Conservation (phyloP, 2,797 vertebrate species). For the Enteromius unitaeniatus region DNA sequence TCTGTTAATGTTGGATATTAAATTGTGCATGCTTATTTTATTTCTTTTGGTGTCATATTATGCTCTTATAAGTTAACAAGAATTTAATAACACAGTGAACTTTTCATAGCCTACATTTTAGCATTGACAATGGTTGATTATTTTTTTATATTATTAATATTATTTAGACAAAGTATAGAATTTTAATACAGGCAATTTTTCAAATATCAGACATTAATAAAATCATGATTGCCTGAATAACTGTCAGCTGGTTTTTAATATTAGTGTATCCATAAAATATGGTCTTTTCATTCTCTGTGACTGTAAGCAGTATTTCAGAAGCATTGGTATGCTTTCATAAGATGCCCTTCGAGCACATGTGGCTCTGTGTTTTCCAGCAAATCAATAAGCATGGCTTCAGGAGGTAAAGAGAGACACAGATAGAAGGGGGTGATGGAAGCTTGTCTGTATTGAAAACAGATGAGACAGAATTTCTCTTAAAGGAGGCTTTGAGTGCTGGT, state of each 20-base stretch:
- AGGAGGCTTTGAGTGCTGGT: conserved; percentile 17
- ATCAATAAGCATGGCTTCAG: conserved; percentile 45
- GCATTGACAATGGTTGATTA: not conserved
- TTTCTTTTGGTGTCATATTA: not conserved
- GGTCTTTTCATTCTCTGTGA: not conserved
- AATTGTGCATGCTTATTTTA: not conserved
- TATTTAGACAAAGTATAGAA: not conserved
- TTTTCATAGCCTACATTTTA: not conserved
- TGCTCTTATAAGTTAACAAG: not conserved
- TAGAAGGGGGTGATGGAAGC: conserved; percentile 29
- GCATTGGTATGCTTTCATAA: conserved; percentile 28
- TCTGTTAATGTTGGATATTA: not conserved
- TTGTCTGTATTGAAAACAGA: conserved; percentile 59
- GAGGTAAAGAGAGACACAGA: conserved; percentile 7
- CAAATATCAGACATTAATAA: not conserved
- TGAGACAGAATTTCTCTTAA: conserved; percentile 50
- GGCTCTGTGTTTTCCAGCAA: conserved; percentile 42
- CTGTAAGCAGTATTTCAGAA: conserved; percentile 11
- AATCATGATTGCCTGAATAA: not conserved
- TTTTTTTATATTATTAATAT: not conserved
- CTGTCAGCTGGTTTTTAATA: not conserved
- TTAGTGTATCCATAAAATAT: not conserved
- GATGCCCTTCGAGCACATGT: conserved; percentile 45
- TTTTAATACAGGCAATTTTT: not conserved
- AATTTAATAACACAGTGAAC: not conserved